Percentiles rank a stretch among this genome's conserved stretches.
These are phyloP conservation scores for Sinhomidia bicolor DNA, from an alignment of 2,888 invertebrate genomes.

Conservation along the genomic window DNA sequence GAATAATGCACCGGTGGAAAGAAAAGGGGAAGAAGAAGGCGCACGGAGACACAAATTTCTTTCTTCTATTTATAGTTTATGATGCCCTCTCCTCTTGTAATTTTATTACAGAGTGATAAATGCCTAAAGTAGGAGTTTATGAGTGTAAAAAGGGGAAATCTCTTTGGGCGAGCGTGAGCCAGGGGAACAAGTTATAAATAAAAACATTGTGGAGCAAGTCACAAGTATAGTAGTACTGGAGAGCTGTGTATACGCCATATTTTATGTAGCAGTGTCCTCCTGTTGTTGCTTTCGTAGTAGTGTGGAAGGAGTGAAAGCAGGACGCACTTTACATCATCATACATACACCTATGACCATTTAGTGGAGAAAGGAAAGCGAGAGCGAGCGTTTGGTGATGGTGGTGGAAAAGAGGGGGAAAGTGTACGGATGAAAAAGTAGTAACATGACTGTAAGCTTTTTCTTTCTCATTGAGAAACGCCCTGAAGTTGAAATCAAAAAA, in stretches of 20 bases:
- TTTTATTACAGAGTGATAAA: conserved; percentile 51
- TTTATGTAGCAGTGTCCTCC: conserved; percentile 25
- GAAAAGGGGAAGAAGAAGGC: neutral
- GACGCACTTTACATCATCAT: neutral
- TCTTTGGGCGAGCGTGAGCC: neutral
- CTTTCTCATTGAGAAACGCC: conserved; percentile 53
- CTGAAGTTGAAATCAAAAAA: conserved; percentile 68
- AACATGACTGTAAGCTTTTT: conserved; percentile 37
- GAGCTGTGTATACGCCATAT: neutral
- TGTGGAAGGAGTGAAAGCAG: neutral
- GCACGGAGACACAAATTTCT: neutral
- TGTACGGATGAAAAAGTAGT: conserved; percentile 1
- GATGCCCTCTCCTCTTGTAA: conserved; percentile 27
- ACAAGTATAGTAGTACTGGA: no score
- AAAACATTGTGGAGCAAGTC: conserved; percentile 8
- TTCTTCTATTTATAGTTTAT: conserved; percentile 38
- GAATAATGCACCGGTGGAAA: no score
- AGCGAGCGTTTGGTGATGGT: no score
- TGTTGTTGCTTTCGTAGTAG: neutral
- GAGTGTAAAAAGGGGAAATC: conserved; percentile 19
- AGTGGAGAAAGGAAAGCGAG: no score
- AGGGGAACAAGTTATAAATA: conserved; percentile 31
- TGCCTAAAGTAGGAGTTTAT: conserved; percentile 19
- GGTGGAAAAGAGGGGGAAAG: no score
- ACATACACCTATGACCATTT: neutral